Base-by-base conservation (phyloP, 2,797 vertebrate genomes). In the Malurus splendens region DNA sequence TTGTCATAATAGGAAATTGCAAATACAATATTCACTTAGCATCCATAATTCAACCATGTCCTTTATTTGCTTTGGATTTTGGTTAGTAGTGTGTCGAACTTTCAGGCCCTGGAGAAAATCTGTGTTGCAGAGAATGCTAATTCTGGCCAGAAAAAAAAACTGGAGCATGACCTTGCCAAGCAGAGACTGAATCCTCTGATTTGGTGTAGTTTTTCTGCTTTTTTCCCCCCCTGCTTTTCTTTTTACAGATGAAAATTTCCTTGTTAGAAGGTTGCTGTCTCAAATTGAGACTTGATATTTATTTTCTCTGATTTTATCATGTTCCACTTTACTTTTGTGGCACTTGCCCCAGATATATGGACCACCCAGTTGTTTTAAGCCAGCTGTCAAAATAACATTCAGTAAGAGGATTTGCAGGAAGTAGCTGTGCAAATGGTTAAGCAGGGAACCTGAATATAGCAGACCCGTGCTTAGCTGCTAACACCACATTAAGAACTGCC, bases 341-440 rank as follows among this genome's bases (percentile, higher is more conserved):
- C 22, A 39, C 86, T 76, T 93, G 60, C 52, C 30, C 51, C 55
- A 28, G 19, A 33, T 67, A 33, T 23, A 38, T 74, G 20, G 91
- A 86, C 92, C 87, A 94, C 80, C 74, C 66, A 55, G 77, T 51
- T 90, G 60, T 77, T 94, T 77, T 74, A 91, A 90, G 44, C 42
- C 70, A 86, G 54, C 78, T 94, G 86, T 91, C 88, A 94, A 91
- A 94, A 87, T 89, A 90, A 47, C 23, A 30, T 61, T 81, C n/a
- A 42, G 54, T 77, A 32, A 81, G 59, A 73, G 44, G 47, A 51
- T 55, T 90, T 90, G 42, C 68, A 84, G 74, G 28, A 90, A 60
- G 36, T 84, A 54, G 54, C 54, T 74, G 18, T 74, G 28, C 45
- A 86, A 82, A 44, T 74, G 54, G 32, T 71, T 88, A 76, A 86